Base-by-base conservation (phyloP, 2,888 invertebrate species). In the Lucinisca nassula region DNA sequence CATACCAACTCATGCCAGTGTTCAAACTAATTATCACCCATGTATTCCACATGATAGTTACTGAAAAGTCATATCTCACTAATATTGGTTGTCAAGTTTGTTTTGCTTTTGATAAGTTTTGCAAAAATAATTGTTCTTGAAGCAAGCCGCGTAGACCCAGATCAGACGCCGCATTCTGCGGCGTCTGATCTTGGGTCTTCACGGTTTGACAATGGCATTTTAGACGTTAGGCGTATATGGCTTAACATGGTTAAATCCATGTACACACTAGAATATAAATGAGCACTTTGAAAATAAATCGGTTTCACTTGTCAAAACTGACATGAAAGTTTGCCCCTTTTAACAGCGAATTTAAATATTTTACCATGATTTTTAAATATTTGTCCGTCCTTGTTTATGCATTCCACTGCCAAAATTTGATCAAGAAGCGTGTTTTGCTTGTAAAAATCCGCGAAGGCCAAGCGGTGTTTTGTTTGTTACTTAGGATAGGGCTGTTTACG, bases 361-460 rank as follows among this genome's bases (percentile, higher is more conserved):
- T 35, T 35, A 2, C 67, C 17, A 8, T 32, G 35, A 8, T 32
- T 67, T 32, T 67, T 35, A 17, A 67, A 35, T 12, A 35, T 67
- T 67, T 35, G 61, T 4, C 32, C 21, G 1, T 12, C 27, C 61
- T 61, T 30, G 17, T 30, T 67, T 67, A 32, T 32, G 35, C 32
- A 67, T 67, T 67, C 67, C 35, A 17, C 32, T 67, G 67, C 35
- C 67, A 67, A 67, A 67, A 35, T 67, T 67, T 67, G 67, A 67
- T 1, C 21, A 35, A 67, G 67, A 67, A 3, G 67, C 32, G 32
- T 35, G 67, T 67, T 67, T 67, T 17, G 10, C 67, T 67, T 67
- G 67, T 67, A 67, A 30, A 67, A 35, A 67, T 67, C 67, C 35
- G 6, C 35, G 21, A 4, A 35, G 35, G 67, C 67, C 35, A 67